Conservation (phyloP, 2,888 invertebrate genomes). For the Coelopa pilipes region DNA sequence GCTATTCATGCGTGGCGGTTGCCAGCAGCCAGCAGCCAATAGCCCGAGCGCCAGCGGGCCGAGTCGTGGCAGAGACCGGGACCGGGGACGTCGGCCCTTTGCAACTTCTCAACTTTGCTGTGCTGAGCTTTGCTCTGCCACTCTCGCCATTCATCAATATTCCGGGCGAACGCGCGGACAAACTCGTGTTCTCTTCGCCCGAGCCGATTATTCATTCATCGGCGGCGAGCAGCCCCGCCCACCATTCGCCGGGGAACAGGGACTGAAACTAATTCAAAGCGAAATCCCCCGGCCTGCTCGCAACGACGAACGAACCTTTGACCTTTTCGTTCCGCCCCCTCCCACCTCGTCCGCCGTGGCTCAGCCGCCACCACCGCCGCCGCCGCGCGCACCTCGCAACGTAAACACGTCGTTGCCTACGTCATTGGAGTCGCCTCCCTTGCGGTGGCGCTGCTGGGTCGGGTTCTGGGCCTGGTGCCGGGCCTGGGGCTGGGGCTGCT, state of each 20-base stretch:
- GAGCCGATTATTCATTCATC: neutral
- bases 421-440: conserved; percentile 20
- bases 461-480: no score
- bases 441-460: no score
- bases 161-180: neutral
- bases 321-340: conserved; percentile 9
- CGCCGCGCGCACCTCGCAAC: neutral
- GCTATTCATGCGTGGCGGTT: no score
- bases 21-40: no score
- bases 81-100: no score
- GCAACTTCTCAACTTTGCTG: no score
- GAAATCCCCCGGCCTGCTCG: neutral
- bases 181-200: no score
- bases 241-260: neutral
- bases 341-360: no score
- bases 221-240: neutral
- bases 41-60: no score
- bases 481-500: no score
- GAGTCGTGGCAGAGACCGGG: no score
- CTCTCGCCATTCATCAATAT: neutral
- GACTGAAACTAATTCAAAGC: conserved; percentile 6
- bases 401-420: conserved; percentile 26
- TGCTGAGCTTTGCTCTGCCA: neutral
- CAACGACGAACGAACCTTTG: conserved; percentile 3
- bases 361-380: no score